Base-by-base conservation (phyloP, 2,888 invertebrate species). In the Limnephilus lunatus region DNA sequence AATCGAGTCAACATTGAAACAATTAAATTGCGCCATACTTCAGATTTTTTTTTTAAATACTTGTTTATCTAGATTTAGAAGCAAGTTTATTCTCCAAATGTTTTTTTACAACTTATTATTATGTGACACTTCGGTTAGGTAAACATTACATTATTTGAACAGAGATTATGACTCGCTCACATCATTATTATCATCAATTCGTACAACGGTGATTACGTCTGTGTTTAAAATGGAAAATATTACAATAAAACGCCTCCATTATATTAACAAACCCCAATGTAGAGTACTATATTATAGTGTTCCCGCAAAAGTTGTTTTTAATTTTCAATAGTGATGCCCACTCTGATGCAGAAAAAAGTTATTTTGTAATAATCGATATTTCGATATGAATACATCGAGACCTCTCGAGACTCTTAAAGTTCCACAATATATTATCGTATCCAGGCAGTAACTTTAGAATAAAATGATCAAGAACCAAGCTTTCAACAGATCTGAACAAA, bases 171-270 rank as follows among this genome's bases (percentile, higher is more conserved):
- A 82, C 32, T 82, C 7, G 68, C 30, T 31, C 25, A 68, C 68
- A n/a, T 68, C 9, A 86, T 85, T 44, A 86, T 86, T 86, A 86
- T 86, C n/a, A n/a, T 15, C 86, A n/a, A 86, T 86, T 86, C n/a
- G 83, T 83, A n/a, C 35, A 83, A 39, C 83, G n/a, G 83, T 83
- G 83, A 86, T 86, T 86, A 44, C 48, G n/a, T 85, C 85, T n/a
- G 44, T 85, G 85, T 85, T 39, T 19, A 44, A 39, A 39, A 85
- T n/a, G 14, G 86, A 86, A 48, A 86, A 86, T 44, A 86, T 86
- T 39, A 5, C 83, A n/a, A 30, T 44, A 86, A 15, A 15, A 39
- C 9, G 11, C 68, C 68, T 25, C n/a, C 7, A 68, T n/a, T 11
- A 25, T 12, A 44, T 68, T 19, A 25, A 68, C 25, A n/a, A 25